Conservation (phyloP, 2,888 invertebrate species). For the Amphimallon solstitiale region DNA sequence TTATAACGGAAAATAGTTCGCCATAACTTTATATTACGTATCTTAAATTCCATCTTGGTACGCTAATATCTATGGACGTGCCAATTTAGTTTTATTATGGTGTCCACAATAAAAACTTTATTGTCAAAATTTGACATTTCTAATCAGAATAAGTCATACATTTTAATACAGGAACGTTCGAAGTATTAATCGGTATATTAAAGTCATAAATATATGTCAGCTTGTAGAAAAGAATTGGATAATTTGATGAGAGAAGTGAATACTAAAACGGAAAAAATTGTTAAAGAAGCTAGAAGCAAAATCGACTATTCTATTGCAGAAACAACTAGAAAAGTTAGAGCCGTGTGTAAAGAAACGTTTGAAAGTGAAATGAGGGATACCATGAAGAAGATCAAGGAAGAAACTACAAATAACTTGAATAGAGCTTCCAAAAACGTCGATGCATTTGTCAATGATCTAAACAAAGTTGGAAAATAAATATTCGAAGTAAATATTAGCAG, state of each 20-base stretch:
- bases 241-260: neutral
- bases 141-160: no score
- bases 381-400: neutral
- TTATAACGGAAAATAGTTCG: no score
- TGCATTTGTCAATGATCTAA: constrained; percentile 2
- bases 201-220: neutral
- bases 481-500: no score
- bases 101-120: no score
- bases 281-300: constrained; percentile 3
- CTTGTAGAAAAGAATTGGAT: constrained; percentile 5
- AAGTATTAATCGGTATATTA: no score
- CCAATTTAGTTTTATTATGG: no score
- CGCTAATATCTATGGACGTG: no score
- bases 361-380: constrained; percentile 4
- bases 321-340: neutral
- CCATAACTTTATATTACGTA: no score
- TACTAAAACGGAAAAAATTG: neutral
- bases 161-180: no score
- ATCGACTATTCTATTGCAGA: constrained; percentile 5
- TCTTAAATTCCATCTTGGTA: no score
- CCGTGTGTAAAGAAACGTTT: neutral
- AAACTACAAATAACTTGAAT: constrained; percentile 1
- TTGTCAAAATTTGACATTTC: no score
- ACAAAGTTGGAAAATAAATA: neutral
- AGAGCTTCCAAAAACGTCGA: constrained; percentile 1